phyloP scores from a whole-genome alignment of 1,140 invertebrate species.

The Oreohelix idahoensis region DNA sequence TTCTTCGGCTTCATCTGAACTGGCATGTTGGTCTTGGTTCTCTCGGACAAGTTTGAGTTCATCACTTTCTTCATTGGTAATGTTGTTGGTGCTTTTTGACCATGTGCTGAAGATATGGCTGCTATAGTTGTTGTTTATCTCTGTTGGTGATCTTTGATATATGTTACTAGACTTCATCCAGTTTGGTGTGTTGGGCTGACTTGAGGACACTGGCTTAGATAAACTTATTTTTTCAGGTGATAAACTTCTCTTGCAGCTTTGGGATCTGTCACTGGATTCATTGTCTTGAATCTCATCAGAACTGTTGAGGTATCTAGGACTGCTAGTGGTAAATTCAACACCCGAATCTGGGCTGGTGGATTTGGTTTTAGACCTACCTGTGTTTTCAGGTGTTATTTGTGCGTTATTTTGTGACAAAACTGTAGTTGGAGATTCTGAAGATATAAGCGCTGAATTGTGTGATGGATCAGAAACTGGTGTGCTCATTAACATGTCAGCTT shows the following conservation, averaged over 20 bases:
- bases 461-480: too few relatives aligned
- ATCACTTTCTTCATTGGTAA: not conserved
- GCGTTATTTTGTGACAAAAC: not conserved
- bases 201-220: not conserved
- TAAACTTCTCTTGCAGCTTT: too few relatives aligned
- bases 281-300: not conserved
- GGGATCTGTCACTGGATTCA: not conserved
- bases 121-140: conserved; percentile 3
- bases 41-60: not conserved
- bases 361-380: not conserved
- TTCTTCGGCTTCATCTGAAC: not conserved
- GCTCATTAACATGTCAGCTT: too few relatives aligned
- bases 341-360: conserved; percentile 20
- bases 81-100: not conserved
- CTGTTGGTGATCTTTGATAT: not conserved
- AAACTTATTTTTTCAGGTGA: not conserved
- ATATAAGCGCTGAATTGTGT: too few relatives aligned
- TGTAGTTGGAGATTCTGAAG: not conserved
- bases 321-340: not conserved
- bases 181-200: too few relatives aligned
- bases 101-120: not conserved
- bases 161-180: not conserved
- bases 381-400: not conserved
- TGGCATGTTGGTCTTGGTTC: not conserved
- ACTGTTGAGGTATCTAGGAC: not conserved